Percentiles rank a stretch among this genome's conserved stretches.
phyloP scores from a whole-genome alignment of 2,888 invertebrate genomes.

The Tetragnatha montana region DNA sequence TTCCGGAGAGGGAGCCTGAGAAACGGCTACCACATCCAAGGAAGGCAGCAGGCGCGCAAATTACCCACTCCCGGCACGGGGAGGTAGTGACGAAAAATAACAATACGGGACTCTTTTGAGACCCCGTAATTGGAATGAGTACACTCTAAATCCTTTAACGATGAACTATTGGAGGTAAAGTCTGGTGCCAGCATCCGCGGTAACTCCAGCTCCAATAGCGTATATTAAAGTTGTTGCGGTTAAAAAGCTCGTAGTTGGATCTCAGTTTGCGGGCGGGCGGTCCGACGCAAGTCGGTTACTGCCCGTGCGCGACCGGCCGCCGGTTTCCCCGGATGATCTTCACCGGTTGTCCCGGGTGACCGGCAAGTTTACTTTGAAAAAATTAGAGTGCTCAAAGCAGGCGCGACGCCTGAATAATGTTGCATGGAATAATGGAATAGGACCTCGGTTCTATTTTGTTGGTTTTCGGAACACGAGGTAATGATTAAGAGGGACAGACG shows the following conservation, averaged over 20 bases:
- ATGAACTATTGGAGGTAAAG: slow-evolving; percentile 82
- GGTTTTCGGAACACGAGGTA: slow-evolving; percentile 68
- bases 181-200: slow-evolving; percentile 85
- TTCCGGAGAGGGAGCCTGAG: slow-evolving; percentile 84
- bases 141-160: slow-evolving; percentile 81
- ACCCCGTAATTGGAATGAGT: slow-evolving; percentile 80
- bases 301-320: too few relatives aligned
- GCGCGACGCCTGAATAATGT: slow-evolving; percentile 60
- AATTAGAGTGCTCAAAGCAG: slow-evolving; percentile 60
- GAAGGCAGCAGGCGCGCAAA: slow-evolving; percentile 81
- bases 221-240: slow-evolving; percentile 85
- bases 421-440: slow-evolving; percentile 64
- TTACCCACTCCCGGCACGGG: slow-evolving; percentile 79
- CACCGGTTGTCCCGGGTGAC: slow-evolving; percentile 59
- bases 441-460: slow-evolving; percentile 66
- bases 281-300: slow-evolving; percentile 74
- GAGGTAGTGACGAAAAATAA: slow-evolving; percentile 83
- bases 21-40: slow-evolving; percentile 84
- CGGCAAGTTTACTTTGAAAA: slow-evolving; percentile 61
- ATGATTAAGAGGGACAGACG: slow-evolving; percentile 64
- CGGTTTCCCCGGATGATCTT: slow-evolving; percentile 43
- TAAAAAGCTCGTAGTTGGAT: slow-evolving; percentile 82
- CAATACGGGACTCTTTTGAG: slow-evolving; percentile 78
- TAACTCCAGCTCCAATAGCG: slow-evolving; percentile 84
- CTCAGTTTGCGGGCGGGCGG: slow-evolving; percentile 75